Evolutionary conservation across 2,797 vertebrate species (phyloP).

Genomic region (Pipistrellus pygmaeus): DNA sequence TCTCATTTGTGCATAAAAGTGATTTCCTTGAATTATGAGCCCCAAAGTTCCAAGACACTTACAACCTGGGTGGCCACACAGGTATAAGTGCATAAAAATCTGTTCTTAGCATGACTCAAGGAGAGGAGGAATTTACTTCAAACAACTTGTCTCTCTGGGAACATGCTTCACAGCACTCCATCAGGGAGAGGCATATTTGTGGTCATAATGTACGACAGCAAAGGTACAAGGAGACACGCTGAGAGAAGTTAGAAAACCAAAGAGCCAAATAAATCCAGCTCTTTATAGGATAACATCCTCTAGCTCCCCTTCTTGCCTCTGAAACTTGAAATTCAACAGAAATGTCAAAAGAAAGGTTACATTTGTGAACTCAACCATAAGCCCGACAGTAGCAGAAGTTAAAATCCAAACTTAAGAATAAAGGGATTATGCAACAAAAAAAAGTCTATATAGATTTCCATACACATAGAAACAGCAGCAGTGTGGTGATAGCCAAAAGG

Average conservation of each 20-base stretch:
- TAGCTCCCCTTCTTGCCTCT: not conserved
- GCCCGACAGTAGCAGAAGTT: conserved; percentile 31
- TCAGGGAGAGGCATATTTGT: conserved; percentile 67
- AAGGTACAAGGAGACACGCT: conserved; percentile 41
- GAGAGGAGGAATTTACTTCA: conserved; percentile 31
- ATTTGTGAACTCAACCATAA: conserved; percentile 47
- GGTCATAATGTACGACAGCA: conserved; percentile 18
- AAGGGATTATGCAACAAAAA: not conserved
- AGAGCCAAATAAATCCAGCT: conserved; percentile 52
- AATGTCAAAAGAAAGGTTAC: conserved; percentile 7
- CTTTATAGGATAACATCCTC: conserved; percentile 4
- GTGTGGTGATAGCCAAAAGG: not conserved
- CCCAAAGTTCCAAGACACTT: conserved; percentile 43
- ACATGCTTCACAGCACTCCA: conserved; percentile 34
- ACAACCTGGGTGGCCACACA: conserved; percentile 72
- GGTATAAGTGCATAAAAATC: conserved; percentile 71
- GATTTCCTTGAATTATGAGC: conserved; percentile 66
- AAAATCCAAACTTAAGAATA: conserved; percentile 58
- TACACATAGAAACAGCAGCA: not conserved
- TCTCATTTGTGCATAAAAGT: conserved; percentile 67
- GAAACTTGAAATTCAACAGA: conserved; percentile 54
- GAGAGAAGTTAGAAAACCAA: conserved; percentile 52
- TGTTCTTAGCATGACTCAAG: conserved; percentile 39
- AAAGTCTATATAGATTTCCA: not conserved
- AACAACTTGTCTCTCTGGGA: conserved; percentile 43